Conservation (phyloP, 30 jellyfish, hydroid and myxozoan species). For the Phacellophora camtschatica region DNA sequence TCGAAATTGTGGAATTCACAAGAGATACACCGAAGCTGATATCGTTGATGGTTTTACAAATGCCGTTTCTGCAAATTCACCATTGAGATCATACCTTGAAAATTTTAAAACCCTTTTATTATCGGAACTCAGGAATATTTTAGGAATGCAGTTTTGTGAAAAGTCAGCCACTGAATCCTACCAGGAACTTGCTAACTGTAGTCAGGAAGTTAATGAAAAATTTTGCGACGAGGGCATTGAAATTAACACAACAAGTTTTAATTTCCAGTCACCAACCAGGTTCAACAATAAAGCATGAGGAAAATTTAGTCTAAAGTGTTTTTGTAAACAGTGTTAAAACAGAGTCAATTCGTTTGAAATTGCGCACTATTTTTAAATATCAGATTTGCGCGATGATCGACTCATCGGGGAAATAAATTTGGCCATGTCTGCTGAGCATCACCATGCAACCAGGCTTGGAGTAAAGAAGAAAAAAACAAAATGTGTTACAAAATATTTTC, state of each 20-base stretch:
- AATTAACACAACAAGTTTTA: constrained; percentile 4
- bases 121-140: constrained; percentile 15
- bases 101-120: not conserved
- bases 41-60: constrained; percentile 23
- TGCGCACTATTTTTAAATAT: constrained; percentile 13
- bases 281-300: constrained; percentile 6
- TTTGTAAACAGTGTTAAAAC: constrained; percentile 27
- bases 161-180: constrained; percentile 15
- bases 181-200: constrained; percentile 25
- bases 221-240: constrained; percentile 14
- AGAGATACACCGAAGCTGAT: constrained; percentile 29
- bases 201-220: constrained; percentile 10
- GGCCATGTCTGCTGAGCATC: constrained; percentile 6
- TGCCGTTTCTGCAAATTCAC: constrained; percentile 33
- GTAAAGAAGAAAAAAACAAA: not conserved
- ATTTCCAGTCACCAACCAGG: constrained; percentile 22
- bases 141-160: constrained; percentile 21
- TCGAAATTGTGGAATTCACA: constrained; percentile 27
- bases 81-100: constrained; percentile 1
- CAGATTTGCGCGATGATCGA: not conserved
- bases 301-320: constrained; percentile 2
- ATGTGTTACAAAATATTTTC: too few species aligned
- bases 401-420: constrained; percentile 1
- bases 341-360: not conserved
- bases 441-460: not conserved